Evolutionary conservation across 2,888 invertebrate genomes (phyloP).

Genomic region (Drosophila bunnanda): DNA sequence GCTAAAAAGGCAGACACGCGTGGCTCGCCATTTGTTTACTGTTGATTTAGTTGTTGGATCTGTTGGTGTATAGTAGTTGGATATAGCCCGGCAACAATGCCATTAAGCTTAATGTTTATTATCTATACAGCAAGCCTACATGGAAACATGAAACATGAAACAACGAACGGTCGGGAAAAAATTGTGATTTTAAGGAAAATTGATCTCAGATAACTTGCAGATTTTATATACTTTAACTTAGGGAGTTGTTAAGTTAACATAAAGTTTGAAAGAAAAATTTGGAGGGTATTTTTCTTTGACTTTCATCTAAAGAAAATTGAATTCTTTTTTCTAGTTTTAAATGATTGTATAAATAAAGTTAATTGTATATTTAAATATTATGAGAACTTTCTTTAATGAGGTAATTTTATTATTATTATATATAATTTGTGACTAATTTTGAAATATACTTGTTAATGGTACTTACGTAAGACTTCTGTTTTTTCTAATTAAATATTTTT

Average conservation of each 20-base stretch:
- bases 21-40: slow-evolving; percentile 61
- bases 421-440: too few relatives aligned
- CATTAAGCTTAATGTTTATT: slow-evolving; percentile 71
- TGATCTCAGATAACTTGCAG: slow-evolving; percentile 1
- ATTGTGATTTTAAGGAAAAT: slow-evolving; percentile 50
- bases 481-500: not conserved
- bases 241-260: not conserved
- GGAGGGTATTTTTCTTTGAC: not conserved
- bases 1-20: slow-evolving; percentile 63
- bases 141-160: slow-evolving; percentile 53
- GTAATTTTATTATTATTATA: too few relatives aligned
- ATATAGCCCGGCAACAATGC: slow-evolving; percentile 62
- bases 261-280: not conserved
- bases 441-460: not conserved
- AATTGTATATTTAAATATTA: not conserved
- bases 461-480: not conserved
- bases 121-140: slow-evolving; percentile 72
- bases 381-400: too few relatives aligned
- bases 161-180: slow-evolving; percentile 32
- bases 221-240: too few relatives aligned
- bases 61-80: slow-evolving; percentile 21
- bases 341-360: too few relatives aligned
- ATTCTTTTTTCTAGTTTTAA: not conserved
- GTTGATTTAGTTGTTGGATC: slow-evolving; percentile 30
- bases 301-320: not conserved